Evolutionary conservation across 2,797 vertebrate species (phyloP).

Genomic region (Ispidina picta): DNA sequence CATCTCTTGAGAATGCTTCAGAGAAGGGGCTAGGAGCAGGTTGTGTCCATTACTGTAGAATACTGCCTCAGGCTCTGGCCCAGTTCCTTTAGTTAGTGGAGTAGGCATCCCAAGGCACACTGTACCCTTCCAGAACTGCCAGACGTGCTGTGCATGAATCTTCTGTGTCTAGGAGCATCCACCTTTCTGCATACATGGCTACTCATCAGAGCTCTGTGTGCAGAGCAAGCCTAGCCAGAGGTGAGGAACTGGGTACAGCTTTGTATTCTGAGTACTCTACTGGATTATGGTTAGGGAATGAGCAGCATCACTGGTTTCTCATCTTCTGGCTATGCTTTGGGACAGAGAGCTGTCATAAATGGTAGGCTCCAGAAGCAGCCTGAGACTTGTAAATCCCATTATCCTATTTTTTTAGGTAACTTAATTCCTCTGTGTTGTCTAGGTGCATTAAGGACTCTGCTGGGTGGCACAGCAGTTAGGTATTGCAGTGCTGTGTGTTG

Average conservation of each 20-base stretch:
- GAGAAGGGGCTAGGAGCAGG: not conserved
- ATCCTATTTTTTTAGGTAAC: not conserved
- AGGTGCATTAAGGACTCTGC: not conserved
- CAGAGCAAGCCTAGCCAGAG: not conserved
- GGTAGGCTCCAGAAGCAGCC: not conserved
- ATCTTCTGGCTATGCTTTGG: not conserved
- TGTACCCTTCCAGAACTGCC: not conserved
- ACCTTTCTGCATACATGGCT: not conserved
- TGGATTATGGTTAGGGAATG: not conserved
- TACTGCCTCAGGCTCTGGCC: not conserved
- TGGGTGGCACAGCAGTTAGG: not conserved
- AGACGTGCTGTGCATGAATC: not conserved
- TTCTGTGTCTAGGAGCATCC: not conserved
- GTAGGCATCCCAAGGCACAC: not conserved
- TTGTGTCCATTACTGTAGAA: not conserved
- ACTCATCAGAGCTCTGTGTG: not conserved
- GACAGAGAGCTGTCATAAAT: not conserved
- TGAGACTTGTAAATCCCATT: not conserved
- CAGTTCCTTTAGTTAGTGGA: not conserved
- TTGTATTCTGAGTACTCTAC: not conserved
- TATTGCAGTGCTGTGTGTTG: not conserved
- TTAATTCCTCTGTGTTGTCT: fast-evolving
- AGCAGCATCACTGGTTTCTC: not conserved
- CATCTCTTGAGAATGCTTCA: not conserved
- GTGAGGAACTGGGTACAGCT: not conserved